Percentiles rank a stretch among this genome's conserved stretches.
Conservation (phyloP, 2,888 invertebrate species). For the Portevinia maculata region DNA sequence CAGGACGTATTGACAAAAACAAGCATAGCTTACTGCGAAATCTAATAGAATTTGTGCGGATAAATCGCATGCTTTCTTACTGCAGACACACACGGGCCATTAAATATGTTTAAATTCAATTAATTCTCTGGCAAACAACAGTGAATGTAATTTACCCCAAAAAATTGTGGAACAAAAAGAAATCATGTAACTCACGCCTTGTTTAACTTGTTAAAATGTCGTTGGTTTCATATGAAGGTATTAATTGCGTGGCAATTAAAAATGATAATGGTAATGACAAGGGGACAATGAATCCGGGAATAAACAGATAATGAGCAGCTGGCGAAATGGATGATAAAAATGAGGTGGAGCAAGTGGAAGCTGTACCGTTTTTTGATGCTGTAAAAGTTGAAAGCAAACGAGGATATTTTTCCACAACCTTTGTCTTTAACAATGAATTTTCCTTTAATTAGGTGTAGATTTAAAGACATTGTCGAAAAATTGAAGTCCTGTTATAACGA, state of each 20-base stretch:
- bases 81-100: constrained; percentile 39
- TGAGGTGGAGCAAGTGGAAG: too few relatives aligned
- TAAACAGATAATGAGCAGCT: too few relatives aligned
- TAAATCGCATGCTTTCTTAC: constrained; percentile 10
- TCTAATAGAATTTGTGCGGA: constrained; percentile 4
- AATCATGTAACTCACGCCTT: constrained; percentile 18
- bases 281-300: too few relatives aligned
- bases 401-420: too few relatives aligned
- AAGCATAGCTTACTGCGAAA: background rate
- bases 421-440: too few relatives aligned
- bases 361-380: too few relatives aligned
- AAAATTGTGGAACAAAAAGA: constrained; percentile 9
- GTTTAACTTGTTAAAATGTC: constrained; percentile 39
- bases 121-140: constrained; percentile 39
- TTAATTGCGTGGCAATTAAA: constrained; percentile 39
- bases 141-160: constrained; percentile 15
- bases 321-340: too few relatives aligned
- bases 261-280: background rate
- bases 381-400: too few relatives aligned
- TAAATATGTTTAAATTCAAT: constrained; percentile 64
- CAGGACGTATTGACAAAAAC: too few relatives aligned
- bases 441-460: too few relatives aligned
- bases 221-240: constrained; percentile 11
- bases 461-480: too few relatives aligned
- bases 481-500: too few relatives aligned